Base-by-base conservation (phyloP, 2,888 invertebrate genomes). In the Scelioninae gen. 1 region DNA sequence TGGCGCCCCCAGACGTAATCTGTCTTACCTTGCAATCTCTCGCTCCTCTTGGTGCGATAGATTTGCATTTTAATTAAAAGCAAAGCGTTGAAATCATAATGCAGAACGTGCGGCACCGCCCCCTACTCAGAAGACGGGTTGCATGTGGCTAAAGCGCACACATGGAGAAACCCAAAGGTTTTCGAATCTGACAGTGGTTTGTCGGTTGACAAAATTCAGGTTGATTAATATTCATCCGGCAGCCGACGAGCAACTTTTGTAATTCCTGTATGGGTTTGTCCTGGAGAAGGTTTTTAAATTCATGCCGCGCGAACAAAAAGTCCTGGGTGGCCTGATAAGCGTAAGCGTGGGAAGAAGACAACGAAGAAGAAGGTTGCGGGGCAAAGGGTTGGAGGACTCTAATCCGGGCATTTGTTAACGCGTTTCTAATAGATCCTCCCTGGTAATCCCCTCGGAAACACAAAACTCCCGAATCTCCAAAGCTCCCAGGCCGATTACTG, bases 31-130 rank as follows among this genome's bases (percentile, higher is more conserved):
- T 89, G 88, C 89, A 89, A 90, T 90, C 89, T 87, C 86, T 87
- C 87, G 86, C 78, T n/a, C n/a, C 86, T 85, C 87, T 85, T 51
- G 86, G 78, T 85, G 80, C 89, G 90, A 91, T 91, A 93, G 94
- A 94, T 94, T 94, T 94, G 94, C 94, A 93, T 93, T 93, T 93
- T 93, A 93, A 93, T 93, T 93, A 93, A 93, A 93, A 93, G 93
- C 93, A 93, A 92, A 94, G 94, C 93, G 93, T 93, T 94, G 94
- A 93, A 94, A 94, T 94, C 94, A 94, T 94, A 94, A 94, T 94
- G 93, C 93, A 90, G 89, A 91, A 90, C 91, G 91, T 90, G 90
- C 88, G 90, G 88, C 87, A 88, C 86, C 88, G 89, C 88, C 89
- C 87, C 89, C 85, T 66, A 55, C 40, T 32, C 40, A 23, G 65